Evolutionary conservation across 2,113 vertebrate species (phyloP).

Genomic region (Empidonax traillii): DNA sequence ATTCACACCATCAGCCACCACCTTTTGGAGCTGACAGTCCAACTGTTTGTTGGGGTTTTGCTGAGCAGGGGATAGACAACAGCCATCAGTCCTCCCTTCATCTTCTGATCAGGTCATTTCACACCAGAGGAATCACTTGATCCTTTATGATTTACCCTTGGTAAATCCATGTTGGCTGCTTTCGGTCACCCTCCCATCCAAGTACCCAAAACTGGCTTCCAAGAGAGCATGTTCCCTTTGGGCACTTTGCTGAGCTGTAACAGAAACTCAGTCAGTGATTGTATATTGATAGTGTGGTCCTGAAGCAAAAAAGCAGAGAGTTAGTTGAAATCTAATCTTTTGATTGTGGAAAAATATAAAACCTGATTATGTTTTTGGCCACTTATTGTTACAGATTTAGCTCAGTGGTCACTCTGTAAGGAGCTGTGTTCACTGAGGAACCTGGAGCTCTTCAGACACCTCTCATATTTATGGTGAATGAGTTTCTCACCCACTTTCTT

Average conservation of each 20-base stretch:
- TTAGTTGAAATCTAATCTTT: not conserved
- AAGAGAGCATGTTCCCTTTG: accelerated
- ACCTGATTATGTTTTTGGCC: not conserved
- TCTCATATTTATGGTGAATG: not conserved
- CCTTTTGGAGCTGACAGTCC: not conserved
- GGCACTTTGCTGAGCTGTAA: not conserved
- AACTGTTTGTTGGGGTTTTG: accelerated
- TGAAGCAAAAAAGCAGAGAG: not conserved
- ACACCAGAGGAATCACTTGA: not conserved
- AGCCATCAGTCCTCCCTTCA: not conserved
- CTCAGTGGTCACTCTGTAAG: not conserved
- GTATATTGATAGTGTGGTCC: accelerated
- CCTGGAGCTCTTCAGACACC: not conserved
- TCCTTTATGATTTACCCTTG: not conserved
- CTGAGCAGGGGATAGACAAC: not conserved
- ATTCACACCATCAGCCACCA: not conserved
- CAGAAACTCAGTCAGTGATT: not conserved
- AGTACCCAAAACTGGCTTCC: not conserved
- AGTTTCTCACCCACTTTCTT: not conserved
- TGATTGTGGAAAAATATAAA: not conserved
- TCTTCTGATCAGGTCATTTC: not conserved
- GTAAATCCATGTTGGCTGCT: not conserved
- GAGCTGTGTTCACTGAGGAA: not conserved
- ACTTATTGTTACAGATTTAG: not conserved
- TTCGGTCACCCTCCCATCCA: not conserved